Base-by-base conservation (phyloP, 2,797 vertebrate species). In the Coreius guichenoti region DNA sequence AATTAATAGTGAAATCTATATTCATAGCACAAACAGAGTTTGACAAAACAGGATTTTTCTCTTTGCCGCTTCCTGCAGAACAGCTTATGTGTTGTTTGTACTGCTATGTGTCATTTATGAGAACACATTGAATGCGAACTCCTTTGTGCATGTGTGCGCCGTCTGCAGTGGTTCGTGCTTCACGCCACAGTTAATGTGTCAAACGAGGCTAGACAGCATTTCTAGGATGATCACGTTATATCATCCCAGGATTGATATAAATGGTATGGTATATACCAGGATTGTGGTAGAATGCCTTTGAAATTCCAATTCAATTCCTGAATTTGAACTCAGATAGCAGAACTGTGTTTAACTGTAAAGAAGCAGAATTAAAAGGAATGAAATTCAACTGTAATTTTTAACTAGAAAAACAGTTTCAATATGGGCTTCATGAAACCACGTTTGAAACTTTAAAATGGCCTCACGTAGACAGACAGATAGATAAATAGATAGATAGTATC, bases 101-200 rank as follows among this genome's bases (percentile, higher is more conserved):
- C 9, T 45, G 76, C 54, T 43, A 39, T 77, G 36, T 78, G 56
- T 39, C 36, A 13, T 78, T 63, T 61, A 16, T 63, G 76, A 78
- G 76, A 78, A 29, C 16, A 63, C 16, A 1, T 12, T 61, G 33
- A 61, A 54, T 26, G 23, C 36, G 3, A 61, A 61, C 33, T 26
- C 23, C 33, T 43, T 54, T 23, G 23, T 58, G 13, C 54, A 43
- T 61, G 21, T 43, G 36, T 43, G 36, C 5, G 8, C 76, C 8
- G n/a, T 61, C 76, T 78, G 36, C 9, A 4, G 23, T 12, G 56
- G n/a, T 45, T 78, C 11, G n/a, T 63, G 76, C 36, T 43, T 78
- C 56, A 78, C 3, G 56, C 36, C 76, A 78, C 56, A 78, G 49
- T 58, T 39, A n/a, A 58, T 77, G 74, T 77, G 51, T 39, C 51